Evolutionary conservation across 1,140 invertebrate genomes (phyloP).

Genomic region (Cherax quadricarinatus): DNA sequence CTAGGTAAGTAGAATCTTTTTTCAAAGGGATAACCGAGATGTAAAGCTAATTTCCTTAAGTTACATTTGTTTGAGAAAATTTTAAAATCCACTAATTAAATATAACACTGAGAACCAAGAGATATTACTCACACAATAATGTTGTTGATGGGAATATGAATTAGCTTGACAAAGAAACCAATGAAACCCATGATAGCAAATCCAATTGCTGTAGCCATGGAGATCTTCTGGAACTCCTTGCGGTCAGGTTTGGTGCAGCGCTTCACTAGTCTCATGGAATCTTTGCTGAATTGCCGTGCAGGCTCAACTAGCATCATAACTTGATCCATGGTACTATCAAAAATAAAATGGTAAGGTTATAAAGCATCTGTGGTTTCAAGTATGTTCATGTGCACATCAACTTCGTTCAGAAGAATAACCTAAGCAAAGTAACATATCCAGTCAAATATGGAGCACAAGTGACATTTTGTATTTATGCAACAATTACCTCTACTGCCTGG

Average conservation of each 20-base stretch:
- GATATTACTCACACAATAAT: conserved; percentile 89
- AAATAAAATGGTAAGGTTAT: neutral
- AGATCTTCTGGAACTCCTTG: conserved; percentile 99
- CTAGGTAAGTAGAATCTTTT: too few relatives aligned
- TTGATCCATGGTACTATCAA: conserved; percentile 90
- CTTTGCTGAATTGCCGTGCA: conserved; percentile 96
- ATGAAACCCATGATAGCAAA: conserved; percentile 99
- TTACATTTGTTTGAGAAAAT: too few relatives aligned
- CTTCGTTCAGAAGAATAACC: too few relatives aligned
- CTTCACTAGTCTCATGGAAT: conserved; percentile 97
- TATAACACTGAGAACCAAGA: neutral
- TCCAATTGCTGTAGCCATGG: conserved; percentile 98
- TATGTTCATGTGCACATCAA: too few relatives aligned
- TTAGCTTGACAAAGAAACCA: conserved; percentile 99
- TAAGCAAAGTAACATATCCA: too few relatives aligned
- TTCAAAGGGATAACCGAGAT: neutral
- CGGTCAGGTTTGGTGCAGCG: conserved; percentile 99
- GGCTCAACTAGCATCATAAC: conserved; percentile 96
- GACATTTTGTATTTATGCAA: too few relatives aligned
- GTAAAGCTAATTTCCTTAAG: neutral
- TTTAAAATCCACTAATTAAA: neutral
- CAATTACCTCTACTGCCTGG: too few relatives aligned
- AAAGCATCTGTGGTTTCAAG: too few relatives aligned
- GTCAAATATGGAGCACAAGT: too few relatives aligned
- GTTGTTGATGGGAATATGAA: conserved; percentile 99